Evolutionary conservation across 2,888 invertebrate genomes (phyloP), one percentile per base, ranked within the genome.

Genomic region (Torymus auratus): DNA sequence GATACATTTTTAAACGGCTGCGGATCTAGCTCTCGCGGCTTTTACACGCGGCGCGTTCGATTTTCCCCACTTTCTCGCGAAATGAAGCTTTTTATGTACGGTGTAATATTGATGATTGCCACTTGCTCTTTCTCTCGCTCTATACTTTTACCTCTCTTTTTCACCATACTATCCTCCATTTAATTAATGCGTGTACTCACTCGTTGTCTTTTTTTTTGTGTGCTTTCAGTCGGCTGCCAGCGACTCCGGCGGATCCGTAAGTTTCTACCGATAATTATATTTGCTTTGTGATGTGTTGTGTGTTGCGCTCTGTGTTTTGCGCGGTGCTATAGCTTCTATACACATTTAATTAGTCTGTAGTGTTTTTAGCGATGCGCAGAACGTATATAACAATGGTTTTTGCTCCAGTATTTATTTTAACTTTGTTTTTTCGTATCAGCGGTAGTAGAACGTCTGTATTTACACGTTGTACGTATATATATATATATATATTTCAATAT

Each of bases 61-160:
- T 14, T 58, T 28, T 64, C 17, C 14, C 55, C 14, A 15, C 23
- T 12, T 28, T 17, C 55, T 56, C 12, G 17, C 55, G 61, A 41
- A 62, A 41, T 64, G 64, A 64, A 41, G 4, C 41, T 50, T 52
- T 68, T 68, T 55, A 14, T 55, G 20, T 14, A 55, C 65, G 7
- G 3, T 52, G 55, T 53, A 53, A 68, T 55, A 68, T 55, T 55
- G 55, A 68, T 52, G 65, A 67, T 67, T 67, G 52, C 65, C 17
- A 52, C 17, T 52, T 52, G 17, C 28, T 28, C 11, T 69, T 7
- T 28, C 3, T 28, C 28, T 28, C 28, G 3, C 7, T 28, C 28
- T 28, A 28, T 28, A 28, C 28, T 28, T 28, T 2, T 28, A 28
- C 28, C 7, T 28, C 7, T 28, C 3, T 28, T 5, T 20, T 20